These are phyloP conservation scores for Drosophila affinis DNA, from an alignment of 2,888 invertebrate genomes.

Conservation along the genomic window DNA sequence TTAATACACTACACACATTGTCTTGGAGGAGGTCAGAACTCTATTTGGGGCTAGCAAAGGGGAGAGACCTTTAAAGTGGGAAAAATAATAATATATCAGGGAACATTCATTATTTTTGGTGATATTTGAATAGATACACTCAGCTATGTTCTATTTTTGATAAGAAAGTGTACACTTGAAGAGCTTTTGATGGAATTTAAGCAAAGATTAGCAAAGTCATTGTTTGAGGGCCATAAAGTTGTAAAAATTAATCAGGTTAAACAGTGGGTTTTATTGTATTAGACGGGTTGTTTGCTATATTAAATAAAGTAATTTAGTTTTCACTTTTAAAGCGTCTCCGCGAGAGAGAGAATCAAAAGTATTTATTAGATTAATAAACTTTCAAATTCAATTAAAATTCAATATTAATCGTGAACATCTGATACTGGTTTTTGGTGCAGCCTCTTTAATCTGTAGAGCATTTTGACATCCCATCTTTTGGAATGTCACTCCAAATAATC, in stretches of 20 bases:
- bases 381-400: background rate
- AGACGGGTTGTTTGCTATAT: background rate
- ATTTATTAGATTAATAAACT: background rate
- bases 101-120: background rate
- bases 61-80: background rate
- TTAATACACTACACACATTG: constrained; percentile 13
- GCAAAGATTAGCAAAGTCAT: constrained; percentile 4
- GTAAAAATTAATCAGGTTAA: constrained; percentile 6
- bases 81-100: background rate
- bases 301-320: background rate
- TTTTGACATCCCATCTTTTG: background rate
- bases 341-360: background rate
- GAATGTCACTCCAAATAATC: background rate
- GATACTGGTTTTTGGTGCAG: background rate
- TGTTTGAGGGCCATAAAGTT: constrained; percentile 5
- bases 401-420: background rate
- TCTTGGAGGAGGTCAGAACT: background rate
- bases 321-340: background rate
- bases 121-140: background rate
- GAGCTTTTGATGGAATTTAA: constrained; percentile 9
- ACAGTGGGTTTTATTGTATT: constrained; percentile 5
- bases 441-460: background rate
- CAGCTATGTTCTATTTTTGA: constrained; percentile 1
- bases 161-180: constrained; percentile 10
- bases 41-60: no score